Percentiles rank a stretch among this genome's conserved stretches.
Evolutionary conservation across 1,140 invertebrate species (phyloP).

Genomic region (Batillaria attramentaria): DNA sequence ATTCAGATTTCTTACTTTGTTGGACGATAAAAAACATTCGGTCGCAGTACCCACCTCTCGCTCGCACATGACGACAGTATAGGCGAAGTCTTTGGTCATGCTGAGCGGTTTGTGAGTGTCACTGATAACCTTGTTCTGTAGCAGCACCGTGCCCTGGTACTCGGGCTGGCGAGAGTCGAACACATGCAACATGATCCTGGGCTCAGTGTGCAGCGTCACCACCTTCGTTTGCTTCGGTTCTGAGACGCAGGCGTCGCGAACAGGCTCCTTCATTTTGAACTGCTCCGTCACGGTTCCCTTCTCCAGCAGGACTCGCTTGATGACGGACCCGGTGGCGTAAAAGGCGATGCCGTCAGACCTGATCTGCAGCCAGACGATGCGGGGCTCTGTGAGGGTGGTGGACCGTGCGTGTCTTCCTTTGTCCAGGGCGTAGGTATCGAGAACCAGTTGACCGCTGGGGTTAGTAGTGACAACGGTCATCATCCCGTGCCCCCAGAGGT

Average conservation of each 20-base stretch:
- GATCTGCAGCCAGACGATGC: conserved; percentile 34
- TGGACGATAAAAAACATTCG: no score
- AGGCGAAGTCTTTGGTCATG: conserved; percentile 40
- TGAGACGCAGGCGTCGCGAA: conserved; percentile 34
- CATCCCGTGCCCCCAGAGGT: conserved; percentile 21
- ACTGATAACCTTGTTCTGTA: conserved; percentile 23
- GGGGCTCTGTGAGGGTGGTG: conserved; percentile 4
- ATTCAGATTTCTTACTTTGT: no score
- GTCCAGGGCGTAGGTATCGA: conserved; percentile 33
- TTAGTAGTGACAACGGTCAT: conserved; percentile 19
- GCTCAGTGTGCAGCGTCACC: conserved; percentile 16
- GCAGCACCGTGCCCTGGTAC: background rate
- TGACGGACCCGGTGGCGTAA: conserved; percentile 1
- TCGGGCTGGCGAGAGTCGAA: conserved; percentile 20
- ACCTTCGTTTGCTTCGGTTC: conserved; percentile 1
- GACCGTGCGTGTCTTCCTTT: conserved; percentile 28
- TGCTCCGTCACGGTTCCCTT: conserved; percentile 14
- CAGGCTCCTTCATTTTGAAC: background rate
- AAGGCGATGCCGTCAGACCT: conserved; percentile 19
- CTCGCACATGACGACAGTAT: conserved; percentile 31
- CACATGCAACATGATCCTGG: background rate
- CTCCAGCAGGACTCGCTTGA: conserved; percentile 32
- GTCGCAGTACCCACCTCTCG: no score
- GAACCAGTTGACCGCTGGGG: background rate
- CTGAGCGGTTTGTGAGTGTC: conserved; percentile 19